Evolutionary conservation across 2,888 invertebrate genomes (phyloP).

Genomic region (Panzeria rudis): DNA sequence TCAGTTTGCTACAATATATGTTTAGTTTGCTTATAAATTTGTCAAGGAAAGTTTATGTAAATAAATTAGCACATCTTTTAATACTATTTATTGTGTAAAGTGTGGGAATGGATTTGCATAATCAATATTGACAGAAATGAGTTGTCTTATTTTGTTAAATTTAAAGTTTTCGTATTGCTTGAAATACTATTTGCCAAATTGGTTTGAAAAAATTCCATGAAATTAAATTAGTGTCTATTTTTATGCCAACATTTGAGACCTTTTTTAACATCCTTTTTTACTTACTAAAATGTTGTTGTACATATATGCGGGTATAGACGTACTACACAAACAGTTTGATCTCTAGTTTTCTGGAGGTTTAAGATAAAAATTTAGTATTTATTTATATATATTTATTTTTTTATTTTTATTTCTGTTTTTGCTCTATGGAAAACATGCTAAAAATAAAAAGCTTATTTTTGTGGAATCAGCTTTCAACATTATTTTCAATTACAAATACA

Average conservation of each 20-base stretch:
- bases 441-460: background rate
- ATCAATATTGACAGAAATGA: background rate
- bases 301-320: no score
- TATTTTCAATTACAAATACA: constrained; percentile 1
- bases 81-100: background rate
- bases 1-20: constrained; percentile 1
- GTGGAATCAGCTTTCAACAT: background rate
- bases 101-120: constrained; percentile 1
- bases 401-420: background rate
- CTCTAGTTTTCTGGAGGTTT: no score
- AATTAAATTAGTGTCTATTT: no score
- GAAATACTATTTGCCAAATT: background rate
- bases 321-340: no score
- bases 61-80: background rate
- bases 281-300: no score
- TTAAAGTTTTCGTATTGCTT: background rate
- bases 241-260: no score
- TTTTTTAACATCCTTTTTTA: no score
- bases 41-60: background rate
- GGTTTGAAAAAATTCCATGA: no score
- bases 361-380: no score
- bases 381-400: background rate
- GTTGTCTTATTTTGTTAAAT: background rate
- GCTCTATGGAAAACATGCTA: background rate
- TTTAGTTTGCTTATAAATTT: background rate